Percentiles rank a stretch among this genome's conserved stretches.
Conservation (phyloP, 2,113 vertebrate genomes). For the Phaethon lepturus region DNA sequence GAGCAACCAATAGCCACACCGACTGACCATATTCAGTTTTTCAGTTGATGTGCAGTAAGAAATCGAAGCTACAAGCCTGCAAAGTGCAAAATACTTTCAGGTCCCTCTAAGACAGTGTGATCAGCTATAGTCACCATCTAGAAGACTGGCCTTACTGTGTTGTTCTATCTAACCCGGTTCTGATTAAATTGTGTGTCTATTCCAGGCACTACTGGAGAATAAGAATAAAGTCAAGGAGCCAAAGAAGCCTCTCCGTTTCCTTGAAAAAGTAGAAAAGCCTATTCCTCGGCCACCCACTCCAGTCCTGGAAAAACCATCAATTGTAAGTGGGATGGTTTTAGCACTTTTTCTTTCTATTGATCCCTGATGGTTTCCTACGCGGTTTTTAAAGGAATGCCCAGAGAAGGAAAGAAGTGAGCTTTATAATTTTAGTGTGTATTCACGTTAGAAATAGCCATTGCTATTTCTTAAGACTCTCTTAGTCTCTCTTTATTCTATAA, state of each 20-base stretch:
- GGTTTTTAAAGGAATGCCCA: background rate
- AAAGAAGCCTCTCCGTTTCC: conserved; percentile 74
- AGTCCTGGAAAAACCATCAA: conserved; percentile 74
- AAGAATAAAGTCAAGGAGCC: conserved; percentile 56
- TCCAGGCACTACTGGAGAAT: conserved; percentile 80
- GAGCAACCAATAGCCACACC: background rate
- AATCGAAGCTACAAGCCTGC: background rate
- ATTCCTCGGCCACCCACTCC: conserved; percentile 81
- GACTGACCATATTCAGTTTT: background rate
- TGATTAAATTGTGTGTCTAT: background rate
- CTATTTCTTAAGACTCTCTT: background rate
- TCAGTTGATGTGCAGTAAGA: background rate
- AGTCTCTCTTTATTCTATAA: background rate
- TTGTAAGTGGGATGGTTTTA: conserved; percentile 74
- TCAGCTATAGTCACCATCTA: background rate
- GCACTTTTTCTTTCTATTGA: background rate
- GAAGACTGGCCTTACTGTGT: background rate
- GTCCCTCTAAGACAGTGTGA: background rate
- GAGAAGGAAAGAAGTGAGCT: background rate
- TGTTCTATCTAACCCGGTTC: background rate
- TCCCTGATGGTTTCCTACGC: background rate
- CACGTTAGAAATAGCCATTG: background rate
- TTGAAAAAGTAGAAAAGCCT: conserved; percentile 77
- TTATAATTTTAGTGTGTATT: background rate
- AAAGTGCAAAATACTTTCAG: background rate